Conservation (phyloP, 2,113 vertebrate genomes). For the Alethe castanea region DNA sequence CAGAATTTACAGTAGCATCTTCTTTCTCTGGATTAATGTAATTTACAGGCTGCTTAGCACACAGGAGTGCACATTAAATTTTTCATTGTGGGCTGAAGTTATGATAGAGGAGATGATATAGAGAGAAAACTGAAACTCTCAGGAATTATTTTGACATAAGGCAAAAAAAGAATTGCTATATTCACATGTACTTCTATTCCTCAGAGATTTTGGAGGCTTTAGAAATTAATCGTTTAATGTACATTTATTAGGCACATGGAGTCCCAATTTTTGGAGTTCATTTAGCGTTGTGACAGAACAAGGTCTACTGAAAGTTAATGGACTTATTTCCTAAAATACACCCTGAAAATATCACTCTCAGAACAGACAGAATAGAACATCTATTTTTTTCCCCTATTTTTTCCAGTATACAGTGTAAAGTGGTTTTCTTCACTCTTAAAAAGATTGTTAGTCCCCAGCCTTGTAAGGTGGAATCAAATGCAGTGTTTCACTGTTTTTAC, state of each 20-base stretch:
- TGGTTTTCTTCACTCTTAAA: neutral
- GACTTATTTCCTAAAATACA: neutral
- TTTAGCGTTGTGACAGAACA: neutral
- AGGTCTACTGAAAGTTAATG: neutral
- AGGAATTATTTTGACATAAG: neutral
- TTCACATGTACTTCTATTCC: neutral
- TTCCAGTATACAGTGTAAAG: neutral
- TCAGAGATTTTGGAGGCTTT: neutral
- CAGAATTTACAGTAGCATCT: neutral
- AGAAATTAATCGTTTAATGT: neutral
- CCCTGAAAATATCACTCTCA: neutral
- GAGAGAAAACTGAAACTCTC: neutral
- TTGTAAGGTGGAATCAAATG: neutral
- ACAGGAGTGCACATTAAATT: neutral
- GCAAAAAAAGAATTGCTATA: neutral
- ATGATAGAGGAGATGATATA: neutral
- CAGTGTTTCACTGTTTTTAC: neutral
- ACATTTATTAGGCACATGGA: neutral
- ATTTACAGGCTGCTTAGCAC: neutral
- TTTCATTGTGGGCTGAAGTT: neutral
- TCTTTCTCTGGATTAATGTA: neutral
- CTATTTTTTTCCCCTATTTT: neutral
- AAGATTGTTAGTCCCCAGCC: neutral
- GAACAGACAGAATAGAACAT: neutral
- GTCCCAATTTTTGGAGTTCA: neutral